These are phyloP conservation scores for Amiota minor DNA, from an alignment of 2,888 invertebrate genomes.

Conservation along the genomic window DNA sequence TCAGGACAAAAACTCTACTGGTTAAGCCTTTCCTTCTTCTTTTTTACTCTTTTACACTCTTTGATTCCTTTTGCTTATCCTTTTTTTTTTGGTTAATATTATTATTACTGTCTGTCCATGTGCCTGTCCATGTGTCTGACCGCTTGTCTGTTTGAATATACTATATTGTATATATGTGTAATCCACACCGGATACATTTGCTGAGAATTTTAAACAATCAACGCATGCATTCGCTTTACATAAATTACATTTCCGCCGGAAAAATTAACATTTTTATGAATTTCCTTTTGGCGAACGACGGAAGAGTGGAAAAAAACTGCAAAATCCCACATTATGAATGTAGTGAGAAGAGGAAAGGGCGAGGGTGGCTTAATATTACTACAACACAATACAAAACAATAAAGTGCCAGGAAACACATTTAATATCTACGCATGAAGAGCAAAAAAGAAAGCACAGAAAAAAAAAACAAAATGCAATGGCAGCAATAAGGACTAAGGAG, in stretches of 20 bases:
- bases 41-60: too few species aligned
- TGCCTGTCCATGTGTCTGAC: not conserved
- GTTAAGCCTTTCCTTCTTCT: too few species aligned
- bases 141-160: not conserved
- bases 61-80: too few species aligned
- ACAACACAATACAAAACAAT: slow-evolving; percentile 44
- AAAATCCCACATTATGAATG: too few species aligned
- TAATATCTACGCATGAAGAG: slow-evolving; percentile 63
- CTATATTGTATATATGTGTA: slow-evolving; percentile 38
- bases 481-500: slow-evolving; percentile 16
- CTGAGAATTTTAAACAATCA: slow-evolving; percentile 50
- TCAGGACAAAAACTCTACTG: too few species aligned
- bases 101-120: too few species aligned
- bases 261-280: slow-evolving; percentile 68
- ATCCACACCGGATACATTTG: slow-evolving; percentile 63
- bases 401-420: slow-evolving; percentile 69
- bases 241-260: slow-evolving; percentile 67
- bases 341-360: not conserved
- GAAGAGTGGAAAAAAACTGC: slow-evolving; percentile 5
- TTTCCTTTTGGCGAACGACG: slow-evolving; percentile 59
- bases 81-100: too few species aligned
- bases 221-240: slow-evolving; percentile 58
- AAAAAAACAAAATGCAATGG: slow-evolving; percentile 32
- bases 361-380: slow-evolving; percentile 10
- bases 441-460: slow-evolving; percentile 31